Conservation (phyloP, 1,140 invertebrate species). For the Apis cerana region DNA sequence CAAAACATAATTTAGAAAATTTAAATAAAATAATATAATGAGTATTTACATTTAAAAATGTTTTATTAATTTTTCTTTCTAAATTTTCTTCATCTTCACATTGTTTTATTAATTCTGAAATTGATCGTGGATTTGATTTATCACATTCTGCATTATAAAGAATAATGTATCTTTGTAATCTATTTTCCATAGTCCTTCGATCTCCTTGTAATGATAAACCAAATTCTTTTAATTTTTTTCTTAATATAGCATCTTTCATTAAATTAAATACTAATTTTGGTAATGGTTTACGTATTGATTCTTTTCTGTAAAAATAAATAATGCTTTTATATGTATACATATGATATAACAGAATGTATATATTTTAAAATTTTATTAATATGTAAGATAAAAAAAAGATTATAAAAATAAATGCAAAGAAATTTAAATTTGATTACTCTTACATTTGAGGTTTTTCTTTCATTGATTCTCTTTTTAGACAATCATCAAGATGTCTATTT, state of each 20-base stretch:
- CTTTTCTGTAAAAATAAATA: constrained; percentile 40
- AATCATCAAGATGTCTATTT: constrained; percentile 83
- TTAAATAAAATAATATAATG: not conserved
- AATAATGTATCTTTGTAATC: constrained; percentile 78
- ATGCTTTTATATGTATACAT: not conserved
- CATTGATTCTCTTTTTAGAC: constrained; percentile 75
- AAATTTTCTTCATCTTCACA: constrained; percentile 79
- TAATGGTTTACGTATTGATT: constrained; percentile 76
- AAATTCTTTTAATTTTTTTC: constrained; percentile 81
- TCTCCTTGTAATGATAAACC: constrained; percentile 80
- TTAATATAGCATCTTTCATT: constrained; percentile 82
- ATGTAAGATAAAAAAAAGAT: too few species aligned
- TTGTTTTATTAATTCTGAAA: constrained; percentile 77
- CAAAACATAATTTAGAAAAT: not conserved
- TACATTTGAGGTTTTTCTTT: constrained; percentile 54
- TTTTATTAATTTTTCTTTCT: constrained; percentile 71
- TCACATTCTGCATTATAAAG: constrained; percentile 82
- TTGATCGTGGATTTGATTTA: constrained; percentile 75
- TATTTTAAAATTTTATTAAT: not conserved
- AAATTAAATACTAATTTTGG: constrained; percentile 83
- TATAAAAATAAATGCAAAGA: not conserved
- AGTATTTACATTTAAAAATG: constrained; percentile 46
- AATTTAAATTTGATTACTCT: constrained; percentile 26
- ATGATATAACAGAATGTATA: constrained; percentile 4
- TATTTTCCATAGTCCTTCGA: constrained; percentile 77